phyloP scores from a whole-genome alignment of 2,888 invertebrate species.

The Monochamus alternatus region DNA sequence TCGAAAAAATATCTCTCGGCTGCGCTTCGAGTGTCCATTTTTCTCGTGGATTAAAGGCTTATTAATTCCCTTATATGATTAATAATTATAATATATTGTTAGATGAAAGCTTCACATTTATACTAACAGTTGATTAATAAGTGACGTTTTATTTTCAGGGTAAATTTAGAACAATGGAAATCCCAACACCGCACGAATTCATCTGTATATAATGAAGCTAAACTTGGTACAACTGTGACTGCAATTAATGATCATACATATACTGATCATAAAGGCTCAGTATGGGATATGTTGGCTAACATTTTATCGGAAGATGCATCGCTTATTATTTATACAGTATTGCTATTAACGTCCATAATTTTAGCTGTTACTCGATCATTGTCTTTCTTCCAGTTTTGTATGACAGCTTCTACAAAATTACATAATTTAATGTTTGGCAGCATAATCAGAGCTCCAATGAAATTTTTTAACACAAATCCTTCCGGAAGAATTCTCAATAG shows the following conservation, averaged over 20 bases:
- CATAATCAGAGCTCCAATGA: slow-evolving; percentile 76
- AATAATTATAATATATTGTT: no score
- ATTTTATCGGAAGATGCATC: slow-evolving; percentile 56
- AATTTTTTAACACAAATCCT: slow-evolving; percentile 80
- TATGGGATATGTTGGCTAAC: slow-evolving; percentile 69
- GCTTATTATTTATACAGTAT: slow-evolving; percentile 65
- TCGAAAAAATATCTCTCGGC: no score
- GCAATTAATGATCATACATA: not conserved
- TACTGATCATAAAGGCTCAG: not conserved
- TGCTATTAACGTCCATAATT: slow-evolving; percentile 64
- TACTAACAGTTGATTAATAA: no score
- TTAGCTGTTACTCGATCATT: slow-evolving; percentile 68
- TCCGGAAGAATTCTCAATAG: slow-evolving; percentile 77
- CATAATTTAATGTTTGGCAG: slow-evolving; percentile 72
- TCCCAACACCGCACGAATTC: slow-evolving; percentile 69
- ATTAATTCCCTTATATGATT: no score
- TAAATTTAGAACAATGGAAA: slow-evolving; percentile 69
- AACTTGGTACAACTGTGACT: not conserved
- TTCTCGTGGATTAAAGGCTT: no score
- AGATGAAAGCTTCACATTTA: no score
- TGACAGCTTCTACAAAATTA: slow-evolving; percentile 72
- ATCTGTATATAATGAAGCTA: not conserved
- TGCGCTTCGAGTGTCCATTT: no score
- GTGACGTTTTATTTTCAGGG: slow-evolving; percentile 53
- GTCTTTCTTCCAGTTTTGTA: slow-evolving; percentile 72